Evolutionary conservation across 1,140 invertebrate species (phyloP), one percentile per base, ranked within the genome.

Genomic region (Papilio xuthus): DNA sequence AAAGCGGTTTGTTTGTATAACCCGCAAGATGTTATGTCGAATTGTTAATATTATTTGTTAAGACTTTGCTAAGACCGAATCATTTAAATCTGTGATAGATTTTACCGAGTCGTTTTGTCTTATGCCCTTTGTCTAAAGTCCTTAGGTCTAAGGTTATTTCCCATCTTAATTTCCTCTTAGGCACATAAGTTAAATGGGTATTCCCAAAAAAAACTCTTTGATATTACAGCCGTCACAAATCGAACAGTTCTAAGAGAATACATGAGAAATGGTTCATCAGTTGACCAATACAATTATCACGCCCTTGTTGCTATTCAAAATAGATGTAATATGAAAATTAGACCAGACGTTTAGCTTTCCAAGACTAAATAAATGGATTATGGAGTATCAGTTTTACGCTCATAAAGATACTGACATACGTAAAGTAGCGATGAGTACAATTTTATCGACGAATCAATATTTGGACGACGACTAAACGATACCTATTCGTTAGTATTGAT

Each of bases 21-120:
- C 26, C 23, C 13, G 7, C 56, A 63, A 28, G 56, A 63, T 26
- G 56, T 63, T 63, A 63, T 63, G 56, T 63, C 23, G 56, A 63
- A 63, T 4, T 63, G 20, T 28, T n/a, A 28, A 12, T 10, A 13
- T 56, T 28, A 20, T 63, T 63, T 63, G 23, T 63, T 63, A 13
- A 26, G 20, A 26, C 10, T 63, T 63, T 13, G 18, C 56, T 18
- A 63, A n/a, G 18, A 53, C 13, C 1, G 18, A 53, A n/a, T n/a
- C n/a, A n/a, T n/a, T n/a, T n/a, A n/a, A n/a, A n/a, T n/a, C 18
- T n/a, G 44, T 13, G 41, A 41, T 41, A 41, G n/a, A n/a, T n/a
- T n/a, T n/a, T n/a, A n/a, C n/a, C n/a, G n/a, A n/a, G n/a, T n/a
- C n/a, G n/a, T n/a, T n/a, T n/a, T n/a, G n/a, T n/a, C n/a, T n/a